Evolutionary conservation across 2,797 vertebrate species (phyloP), one percentile per base, ranked within the genome.

Genomic region (Takifugu ocellatus): DNA sequence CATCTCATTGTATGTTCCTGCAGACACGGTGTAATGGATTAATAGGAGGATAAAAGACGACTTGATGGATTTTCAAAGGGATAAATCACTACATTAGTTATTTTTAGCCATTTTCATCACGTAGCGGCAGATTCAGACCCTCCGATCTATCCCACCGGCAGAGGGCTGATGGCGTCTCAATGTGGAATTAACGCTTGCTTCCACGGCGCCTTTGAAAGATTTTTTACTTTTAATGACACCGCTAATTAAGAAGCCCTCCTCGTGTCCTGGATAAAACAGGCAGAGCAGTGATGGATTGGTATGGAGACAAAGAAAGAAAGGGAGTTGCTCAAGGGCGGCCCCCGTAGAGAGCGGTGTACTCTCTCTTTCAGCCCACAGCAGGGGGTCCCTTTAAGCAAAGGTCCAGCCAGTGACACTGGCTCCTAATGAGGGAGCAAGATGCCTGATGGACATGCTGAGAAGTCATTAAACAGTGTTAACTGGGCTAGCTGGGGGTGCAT

Each of bases 201-300:
- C 56, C 54, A 24, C 57, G 8, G 51, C 0, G 24, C 51, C 75
- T 79, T 72, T 70, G 54, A 58, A 33, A 45, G 48, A 53, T 66
- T 66, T 72, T 70, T 67, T 49, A 64, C 69, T 76, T 85, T 84
- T 84, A 84, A 87, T 84, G 72, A 72, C 70, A 55, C 61, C 36
- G 25, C 67, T 83, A 87, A 89, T 84, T 81, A 88, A 65, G 67
- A 78, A 63, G 62, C 75, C 72, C 59, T 81, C 76, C 60, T 74
- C 51, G 15, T 59, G 72, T 67, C 36, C 2, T 49, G 66, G 64
- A 73, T 76, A 65, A 70, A 72, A 66, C 27, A 49, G 57, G 61
- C 26, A 53, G 78, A 64, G 56, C 27, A 49, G 21, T 76, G 71
- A 84, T 72, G 77, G 77, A 81, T 78, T 72, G 60, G 55, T 66